These are phyloP conservation scores for Geodia barretti DNA, from an alignment of 37 sponge, comb jelly and placozoan genomes.

Conservation along the genomic window DNA sequence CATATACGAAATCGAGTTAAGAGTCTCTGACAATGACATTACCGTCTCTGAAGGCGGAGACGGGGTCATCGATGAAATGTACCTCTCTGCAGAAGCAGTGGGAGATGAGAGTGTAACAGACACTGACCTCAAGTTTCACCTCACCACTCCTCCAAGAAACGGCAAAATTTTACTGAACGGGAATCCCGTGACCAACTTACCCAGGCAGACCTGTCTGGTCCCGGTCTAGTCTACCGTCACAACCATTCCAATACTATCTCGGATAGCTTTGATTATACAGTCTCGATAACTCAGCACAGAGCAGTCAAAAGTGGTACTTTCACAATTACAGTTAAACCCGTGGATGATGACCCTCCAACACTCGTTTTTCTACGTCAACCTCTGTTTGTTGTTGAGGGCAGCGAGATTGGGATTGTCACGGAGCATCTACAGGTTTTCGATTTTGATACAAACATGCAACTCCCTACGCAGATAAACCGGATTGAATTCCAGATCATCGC, in stretches of 20 bases:
- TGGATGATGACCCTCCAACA: constrained; percentile 61
- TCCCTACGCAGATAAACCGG: neutral
- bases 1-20: neutral
- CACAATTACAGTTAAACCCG: constrained; percentile 18
- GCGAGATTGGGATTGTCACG: neutral
- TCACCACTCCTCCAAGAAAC: constrained; percentile 13
- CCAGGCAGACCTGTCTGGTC: constrained; percentile 20
- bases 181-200: neutral
- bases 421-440: neutral
- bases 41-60: constrained; percentile 27
- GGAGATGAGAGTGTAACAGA: constrained; percentile 5
- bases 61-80: constrained; percentile 14
- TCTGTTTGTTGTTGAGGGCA: constrained; percentile 12
- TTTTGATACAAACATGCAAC: neutral
- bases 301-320: neutral
- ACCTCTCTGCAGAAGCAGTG: neutral
- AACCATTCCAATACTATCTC: constrained; percentile 20
- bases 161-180: constrained; percentile 19
- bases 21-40: neutral
- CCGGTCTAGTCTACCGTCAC: constrained; percentile 38
- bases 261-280: constrained; percentile 33
- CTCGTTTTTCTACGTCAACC: neutral
- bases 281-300: constrained; percentile 9
- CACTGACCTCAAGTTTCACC: constrained; percentile 12
- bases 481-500: constrained; percentile 2